phyloP scores from a whole-genome alignment of 2,113 vertebrate species.

The Caloenas nicobarica region DNA sequence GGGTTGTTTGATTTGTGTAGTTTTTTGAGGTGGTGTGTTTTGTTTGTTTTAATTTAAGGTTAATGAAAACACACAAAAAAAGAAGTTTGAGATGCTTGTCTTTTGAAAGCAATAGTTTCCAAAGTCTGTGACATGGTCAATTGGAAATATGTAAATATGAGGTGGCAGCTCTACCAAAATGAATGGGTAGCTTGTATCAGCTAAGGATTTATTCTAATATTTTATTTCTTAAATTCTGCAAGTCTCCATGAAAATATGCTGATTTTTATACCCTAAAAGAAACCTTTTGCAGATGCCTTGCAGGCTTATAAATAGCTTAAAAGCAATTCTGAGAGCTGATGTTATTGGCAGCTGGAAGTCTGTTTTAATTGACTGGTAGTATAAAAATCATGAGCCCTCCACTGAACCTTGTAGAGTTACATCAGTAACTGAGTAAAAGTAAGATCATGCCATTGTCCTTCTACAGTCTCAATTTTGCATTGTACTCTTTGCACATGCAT shows the following conservation, averaged over 20 bases:
- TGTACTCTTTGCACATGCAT: neutral
- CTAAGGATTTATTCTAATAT: neutral
- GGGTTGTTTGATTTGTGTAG: neutral
- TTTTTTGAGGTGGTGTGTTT: neutral
- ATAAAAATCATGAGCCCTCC: neutral
- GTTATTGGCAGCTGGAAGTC: conserved; percentile 8
- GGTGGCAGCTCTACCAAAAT: neutral
- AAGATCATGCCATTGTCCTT: neutral
- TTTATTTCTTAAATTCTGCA: conserved; percentile 5
- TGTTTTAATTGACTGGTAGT: neutral
- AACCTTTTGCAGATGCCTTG: neutral
- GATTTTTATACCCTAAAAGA: conserved; percentile 12
- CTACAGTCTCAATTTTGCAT: neutral
- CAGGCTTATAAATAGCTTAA: conserved; percentile 25
- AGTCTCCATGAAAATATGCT: neutral
- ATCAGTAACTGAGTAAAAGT: neutral
- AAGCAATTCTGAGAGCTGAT: conserved; percentile 22
- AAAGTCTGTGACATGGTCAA: neutral
- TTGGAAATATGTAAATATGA: neutral
- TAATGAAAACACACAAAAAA: neutral
- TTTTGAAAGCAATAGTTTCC: neutral
- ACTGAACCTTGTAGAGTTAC: neutral
- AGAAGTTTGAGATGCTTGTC: neutral
- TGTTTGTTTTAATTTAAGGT: neutral
- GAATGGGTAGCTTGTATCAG: neutral